These are phyloP conservation scores for Orchestes rusci DNA, from an alignment of 2,888 invertebrate genomes.

Conservation along the genomic window DNA sequence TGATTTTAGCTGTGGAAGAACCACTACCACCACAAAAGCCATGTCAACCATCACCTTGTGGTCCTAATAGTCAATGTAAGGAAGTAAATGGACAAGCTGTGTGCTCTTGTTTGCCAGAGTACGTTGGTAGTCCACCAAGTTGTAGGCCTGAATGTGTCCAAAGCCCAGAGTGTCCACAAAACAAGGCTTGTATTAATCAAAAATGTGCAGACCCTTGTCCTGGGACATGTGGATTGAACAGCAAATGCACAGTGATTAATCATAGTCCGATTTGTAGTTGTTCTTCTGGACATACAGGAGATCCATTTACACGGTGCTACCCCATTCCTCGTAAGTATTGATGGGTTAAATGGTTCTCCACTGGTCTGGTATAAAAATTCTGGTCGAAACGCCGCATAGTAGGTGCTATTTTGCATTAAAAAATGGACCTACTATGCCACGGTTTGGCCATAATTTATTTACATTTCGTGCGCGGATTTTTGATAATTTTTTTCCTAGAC, in stretches of 20 bases:
- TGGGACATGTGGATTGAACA: constrained; percentile 48
- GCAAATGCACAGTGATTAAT: constrained; percentile 49
- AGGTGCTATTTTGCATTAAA: too few species aligned
- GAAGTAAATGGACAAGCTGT: constrained; percentile 58
- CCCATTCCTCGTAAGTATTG: constrained; percentile 42
- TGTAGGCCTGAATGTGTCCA: constrained; percentile 68
- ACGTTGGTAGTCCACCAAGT: constrained; percentile 63
- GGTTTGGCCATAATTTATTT: too few species aligned
- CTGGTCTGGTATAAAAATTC: neutral
- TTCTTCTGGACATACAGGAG: constrained; percentile 51
- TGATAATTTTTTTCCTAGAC: too few species aligned
- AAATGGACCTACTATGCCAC: too few species aligned
- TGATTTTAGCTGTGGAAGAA: constrained; percentile 28
- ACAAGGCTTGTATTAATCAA: constrained; percentile 42
- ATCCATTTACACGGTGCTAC: constrained; percentile 66
- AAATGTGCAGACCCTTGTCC: constrained; percentile 47
- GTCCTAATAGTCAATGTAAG: constrained; percentile 60
- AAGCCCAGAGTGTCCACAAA: constrained; percentile 58
- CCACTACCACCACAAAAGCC: constrained; percentile 47
- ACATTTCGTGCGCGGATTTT: too few species aligned
- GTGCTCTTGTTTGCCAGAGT: constrained; percentile 63
- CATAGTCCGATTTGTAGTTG: constrained; percentile 70
- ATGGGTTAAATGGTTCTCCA: neutral
- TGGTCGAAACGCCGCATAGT: too few species aligned
- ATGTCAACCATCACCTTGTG: constrained; percentile 70